A percentile compares a stretch with the other conserved stretches of the same genome.
Conservation (phyloP, 2,888 invertebrate genomes). For the Dryobotodes eremita region DNA sequence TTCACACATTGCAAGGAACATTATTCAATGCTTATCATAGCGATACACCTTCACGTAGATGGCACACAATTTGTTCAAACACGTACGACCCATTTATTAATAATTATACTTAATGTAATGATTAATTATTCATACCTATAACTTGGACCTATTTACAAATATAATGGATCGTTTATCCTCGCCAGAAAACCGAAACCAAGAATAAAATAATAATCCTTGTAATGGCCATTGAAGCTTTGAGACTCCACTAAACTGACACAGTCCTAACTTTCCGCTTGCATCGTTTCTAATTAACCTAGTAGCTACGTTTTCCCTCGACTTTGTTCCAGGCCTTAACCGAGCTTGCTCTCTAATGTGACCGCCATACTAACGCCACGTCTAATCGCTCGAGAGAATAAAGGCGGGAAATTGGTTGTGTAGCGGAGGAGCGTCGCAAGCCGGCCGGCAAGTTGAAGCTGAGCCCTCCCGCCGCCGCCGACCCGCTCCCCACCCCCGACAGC, state of each 20-base stretch:
- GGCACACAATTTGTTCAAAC: constrained; percentile 49
- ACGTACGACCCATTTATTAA: constrained; percentile 32
- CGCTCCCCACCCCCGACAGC: constrained; percentile 88
- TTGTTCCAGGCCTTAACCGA: constrained; percentile 91
- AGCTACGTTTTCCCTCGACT: constrained; percentile 90
- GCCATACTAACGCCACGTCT: constrained; percentile 90
- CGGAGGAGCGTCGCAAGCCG: constrained; percentile 88
- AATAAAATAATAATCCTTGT: constrained; percentile 86
- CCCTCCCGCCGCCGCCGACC: constrained; percentile 83
- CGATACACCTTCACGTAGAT: constrained; percentile 64
- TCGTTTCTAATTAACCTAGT: constrained; percentile 88
- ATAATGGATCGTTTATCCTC: constrained; percentile 36
- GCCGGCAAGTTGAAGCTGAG: constrained; percentile 85
- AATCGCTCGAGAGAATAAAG: constrained; percentile 88
- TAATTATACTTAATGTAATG: constrained; percentile 18
- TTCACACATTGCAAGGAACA: constrained; percentile 87
- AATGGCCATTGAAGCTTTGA: constrained; percentile 80
- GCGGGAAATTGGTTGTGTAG: constrained; percentile 89
- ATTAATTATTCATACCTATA: constrained; percentile 29
- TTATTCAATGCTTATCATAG: constrained; percentile 81
- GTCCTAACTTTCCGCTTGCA: constrained; percentile 87
- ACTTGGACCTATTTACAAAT: constrained; percentile 42
- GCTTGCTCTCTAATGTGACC: constrained; percentile 91
- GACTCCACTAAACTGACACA: constrained; percentile 81
- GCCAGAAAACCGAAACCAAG: constrained; percentile 45